Conservation (phyloP, 2,797 vertebrate genomes). For the Lophotriccus pileatus region DNA sequence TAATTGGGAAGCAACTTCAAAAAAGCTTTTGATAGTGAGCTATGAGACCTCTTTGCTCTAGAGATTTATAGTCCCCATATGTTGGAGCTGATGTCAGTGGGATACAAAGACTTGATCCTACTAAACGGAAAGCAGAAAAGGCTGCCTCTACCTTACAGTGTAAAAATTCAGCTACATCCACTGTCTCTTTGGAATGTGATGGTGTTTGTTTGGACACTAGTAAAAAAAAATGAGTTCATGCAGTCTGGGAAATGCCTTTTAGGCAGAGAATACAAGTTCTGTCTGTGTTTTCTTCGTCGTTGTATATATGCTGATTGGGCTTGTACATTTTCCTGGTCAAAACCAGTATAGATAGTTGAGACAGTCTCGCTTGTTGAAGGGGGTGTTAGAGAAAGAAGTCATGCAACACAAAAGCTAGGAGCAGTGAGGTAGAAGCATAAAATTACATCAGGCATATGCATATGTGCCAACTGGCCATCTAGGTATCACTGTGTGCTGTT, state of each 20-base stretch:
- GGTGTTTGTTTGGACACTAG: not conserved
- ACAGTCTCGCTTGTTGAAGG: not conserved
- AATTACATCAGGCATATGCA: not conserved
- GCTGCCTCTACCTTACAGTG: not conserved
- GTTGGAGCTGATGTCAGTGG: not conserved
- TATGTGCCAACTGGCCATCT: not conserved
- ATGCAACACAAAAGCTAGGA: not conserved
- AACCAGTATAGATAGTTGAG: not conserved
- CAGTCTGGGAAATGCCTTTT: not conserved
- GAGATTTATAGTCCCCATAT: not conserved
- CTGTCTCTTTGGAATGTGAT: not conserved
- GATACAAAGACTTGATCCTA: not conserved
- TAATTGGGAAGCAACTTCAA: not conserved
- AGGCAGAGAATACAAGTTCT: not conserved
- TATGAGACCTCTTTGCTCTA: not conserved
- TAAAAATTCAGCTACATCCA: not conserved
- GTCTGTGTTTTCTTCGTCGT: not conserved
- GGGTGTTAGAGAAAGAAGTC: not conserved
- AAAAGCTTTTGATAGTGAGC: not conserved
- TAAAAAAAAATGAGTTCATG: not conserved
- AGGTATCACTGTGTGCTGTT: not conserved
- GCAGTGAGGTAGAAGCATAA: not conserved
- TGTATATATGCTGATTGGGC: not conserved
- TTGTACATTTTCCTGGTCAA: not conserved
- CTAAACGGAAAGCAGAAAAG: not conserved